Percentiles rank a stretch among this genome's conserved stretches.
Evolutionary conservation across 1,140 invertebrate species (phyloP).

Genomic region (Scaptomyza pallida): DNA sequence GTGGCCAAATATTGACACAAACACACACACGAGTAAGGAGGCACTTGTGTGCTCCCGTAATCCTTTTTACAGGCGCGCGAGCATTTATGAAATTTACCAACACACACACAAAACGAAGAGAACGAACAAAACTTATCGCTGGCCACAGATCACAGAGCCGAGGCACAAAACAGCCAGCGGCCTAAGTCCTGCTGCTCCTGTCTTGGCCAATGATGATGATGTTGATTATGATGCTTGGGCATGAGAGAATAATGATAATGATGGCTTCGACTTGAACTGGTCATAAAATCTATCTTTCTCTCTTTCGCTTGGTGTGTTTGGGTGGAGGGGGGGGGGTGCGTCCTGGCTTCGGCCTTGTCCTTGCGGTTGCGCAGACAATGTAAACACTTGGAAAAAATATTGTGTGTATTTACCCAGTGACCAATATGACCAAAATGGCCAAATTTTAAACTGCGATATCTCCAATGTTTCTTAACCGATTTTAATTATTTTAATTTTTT

Average conservation of each 20-base stretch:
- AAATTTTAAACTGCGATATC: too few relatives aligned
- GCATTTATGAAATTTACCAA: conserved; percentile 69
- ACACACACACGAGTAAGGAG: conserved; percentile 11
- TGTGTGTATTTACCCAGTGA: too few relatives aligned
- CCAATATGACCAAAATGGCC: too few relatives aligned
- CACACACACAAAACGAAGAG: background rate
- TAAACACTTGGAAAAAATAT: background rate
- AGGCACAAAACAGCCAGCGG: conserved; percentile 36
- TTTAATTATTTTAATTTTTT: too few relatives aligned
- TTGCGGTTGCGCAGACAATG: conserved; percentile 71
- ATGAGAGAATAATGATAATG: conserved; percentile 42
- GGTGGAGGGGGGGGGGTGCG: background rate
- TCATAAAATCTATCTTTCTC: conserved; percentile 56
- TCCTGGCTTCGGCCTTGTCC: conserved; percentile 47
- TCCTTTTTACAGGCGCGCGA: conserved; percentile 62
- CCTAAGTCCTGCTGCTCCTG: conserved; percentile 40
- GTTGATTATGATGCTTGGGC: conserved; percentile 26
- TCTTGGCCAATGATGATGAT: conserved; percentile 25
- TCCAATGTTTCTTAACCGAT: too few relatives aligned
- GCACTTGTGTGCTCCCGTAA: conserved; percentile 58
- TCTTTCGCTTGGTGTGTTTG: too few relatives aligned
- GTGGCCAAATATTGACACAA: conserved; percentile 62
- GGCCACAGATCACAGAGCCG: conserved; percentile 62
- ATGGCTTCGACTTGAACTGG: conserved; percentile 76
- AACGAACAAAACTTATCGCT: conserved; percentile 46